Base-by-base conservation (phyloP, 1,140 invertebrate species). In the Propsilocerus akamusi region DNA sequence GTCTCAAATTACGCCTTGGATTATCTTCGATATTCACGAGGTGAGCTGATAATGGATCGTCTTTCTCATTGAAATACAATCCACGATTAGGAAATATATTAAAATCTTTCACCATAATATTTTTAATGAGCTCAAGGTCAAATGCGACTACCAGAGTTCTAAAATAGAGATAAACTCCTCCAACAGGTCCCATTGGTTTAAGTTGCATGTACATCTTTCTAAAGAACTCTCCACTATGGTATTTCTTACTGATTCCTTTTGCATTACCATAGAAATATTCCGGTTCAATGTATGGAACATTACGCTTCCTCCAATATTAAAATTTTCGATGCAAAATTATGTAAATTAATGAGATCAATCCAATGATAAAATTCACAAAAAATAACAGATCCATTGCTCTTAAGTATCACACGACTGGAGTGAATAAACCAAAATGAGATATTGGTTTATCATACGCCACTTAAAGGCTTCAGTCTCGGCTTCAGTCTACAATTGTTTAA, bases 1-100 rank as follows among this genome's bases (percentile, higher is more conserved):
- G 52, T 48, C 74, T 57, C 6, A 74, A 55, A 41, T 60, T 59
- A 57, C 68, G 73, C 74, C 74, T 76, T 52, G 66, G 61, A 17
- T 58, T 52, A n/a, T 70, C 74, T 20, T 59, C 57, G n/a, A 72
- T 52, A 1, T 61, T 63, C 52, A 75, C 72, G 20, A 77, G 53
- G 53, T 73, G 64, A 3, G 64, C 66, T 12, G 65, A 61, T 1
- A 77, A 23, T 2, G 72, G 72, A 53, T 75, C 72, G 12, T 61
- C 58, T 52, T 69, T 59, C 51, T 70, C 66, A 48, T 72, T 67
- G 34, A 63, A 63, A 34, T 65, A 59, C 2, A 66, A 24, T n/a
- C 63, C 62, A 23, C 65, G 58, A 54, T 70, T 65, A 17, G 61
- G 58, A 55, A 75, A 75, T 55, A 61, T 57, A 1, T 56, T 32